Evolutionary conservation across 1,140 invertebrate genomes (phyloP), one percentile per base, ranked within the genome.

Genomic region (Dryas iulia): DNA sequence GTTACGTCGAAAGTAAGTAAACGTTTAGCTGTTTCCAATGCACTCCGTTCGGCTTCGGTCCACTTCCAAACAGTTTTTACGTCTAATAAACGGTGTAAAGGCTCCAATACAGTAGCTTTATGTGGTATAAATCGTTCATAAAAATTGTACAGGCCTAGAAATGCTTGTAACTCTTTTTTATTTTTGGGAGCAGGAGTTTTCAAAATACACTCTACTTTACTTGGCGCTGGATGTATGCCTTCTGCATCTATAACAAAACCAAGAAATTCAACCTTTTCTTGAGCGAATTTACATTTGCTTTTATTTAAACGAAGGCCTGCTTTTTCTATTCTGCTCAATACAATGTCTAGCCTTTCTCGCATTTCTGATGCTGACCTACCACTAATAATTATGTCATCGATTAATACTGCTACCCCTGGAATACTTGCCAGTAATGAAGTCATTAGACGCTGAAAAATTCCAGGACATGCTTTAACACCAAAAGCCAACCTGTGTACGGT

Each of bases 401-500:
- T 71, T 8, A 74, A 28, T 6, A 68, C 61, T 35, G 69, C 69
- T 3, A 83, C 73, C 0, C 79, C 80, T 25, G 30, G 10, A 7
- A 89, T 76, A 2, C 77, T 77, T 18, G 73, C 68, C n/a, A 88
- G 52, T 26, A 82, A 35, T 6, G 72, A 64, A 31, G 90, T 81
- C 76, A 89, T 83, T n/a, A 80, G 31, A 12, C 76, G 53, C 59
- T 89, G 80, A 60, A 82, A 93, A 26, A 92, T 92, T 23, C 84
- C 89, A 25, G 88, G 90, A 33, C 83, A 83, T n/a, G 83, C 79
- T 25, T 82, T 78, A 6, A 93, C 81, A 2, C 93, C 92, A 77
- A 92, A 93, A 8, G 85, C 83, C 66, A 94, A 65, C 3, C 92
- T 60, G 26, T 89, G 90, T 14, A 92, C 89, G 6, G 76, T 69